Percentiles rank a stretch among this genome's conserved stretches.
Evolutionary conservation across 2,113 vertebrate species (phyloP).

Genomic region (Sphaerodactylus townsendi): DNA sequence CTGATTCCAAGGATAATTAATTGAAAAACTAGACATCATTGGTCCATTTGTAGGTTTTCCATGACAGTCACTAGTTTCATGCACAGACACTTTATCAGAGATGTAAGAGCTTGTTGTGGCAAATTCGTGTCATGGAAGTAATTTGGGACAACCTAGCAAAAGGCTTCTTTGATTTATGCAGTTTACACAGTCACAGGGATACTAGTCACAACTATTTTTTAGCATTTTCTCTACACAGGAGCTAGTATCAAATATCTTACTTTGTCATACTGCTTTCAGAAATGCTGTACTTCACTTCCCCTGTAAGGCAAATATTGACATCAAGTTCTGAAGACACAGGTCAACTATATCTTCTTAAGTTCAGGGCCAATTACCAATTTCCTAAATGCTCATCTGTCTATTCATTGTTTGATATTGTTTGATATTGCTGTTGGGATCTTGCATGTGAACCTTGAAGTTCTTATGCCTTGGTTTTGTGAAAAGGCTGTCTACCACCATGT

Average conservation of each 20-base stretch:
- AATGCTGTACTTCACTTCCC: not conserved
- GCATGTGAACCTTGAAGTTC: no score
- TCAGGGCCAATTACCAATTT: not conserved
- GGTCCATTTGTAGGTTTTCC: not conserved
- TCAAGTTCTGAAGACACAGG: not conserved
- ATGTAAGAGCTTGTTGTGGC: not conserved
- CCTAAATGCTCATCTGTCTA: no score
- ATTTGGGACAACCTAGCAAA: not conserved
- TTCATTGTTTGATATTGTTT: no score
- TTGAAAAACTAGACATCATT: not conserved
- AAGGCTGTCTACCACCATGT: no score
- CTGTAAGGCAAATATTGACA: not conserved
- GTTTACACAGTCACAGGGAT: not conserved
- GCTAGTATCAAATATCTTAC: not conserved
- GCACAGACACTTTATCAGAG: not conserved
- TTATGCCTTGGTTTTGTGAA: no score
- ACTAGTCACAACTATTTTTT: not conserved
- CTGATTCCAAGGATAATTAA: not conserved
- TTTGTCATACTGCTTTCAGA: not conserved
- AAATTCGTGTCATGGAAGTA: not conserved
- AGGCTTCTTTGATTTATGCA: not conserved
- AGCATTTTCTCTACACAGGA: not conserved
- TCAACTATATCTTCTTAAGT: not conserved
- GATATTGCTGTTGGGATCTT: no score
- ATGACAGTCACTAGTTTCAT: not conserved